phyloP scores from a whole-genome alignment of 2,113 vertebrate genomes.

The Spea bombifrons region DNA sequence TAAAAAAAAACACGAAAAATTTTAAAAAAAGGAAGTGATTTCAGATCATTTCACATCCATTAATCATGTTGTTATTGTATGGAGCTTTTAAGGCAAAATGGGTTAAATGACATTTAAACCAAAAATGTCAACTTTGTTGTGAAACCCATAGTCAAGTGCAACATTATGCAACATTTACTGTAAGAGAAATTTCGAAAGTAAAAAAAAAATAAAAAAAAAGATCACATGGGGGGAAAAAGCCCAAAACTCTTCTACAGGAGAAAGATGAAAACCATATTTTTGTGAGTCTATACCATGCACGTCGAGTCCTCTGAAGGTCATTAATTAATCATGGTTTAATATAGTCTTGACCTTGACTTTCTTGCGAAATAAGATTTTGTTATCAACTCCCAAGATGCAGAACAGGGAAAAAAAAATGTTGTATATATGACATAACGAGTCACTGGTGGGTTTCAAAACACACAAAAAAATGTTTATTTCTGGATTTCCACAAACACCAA shows the following conservation, averaged over 20 bases:
- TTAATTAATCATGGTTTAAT: constrained; percentile 7
- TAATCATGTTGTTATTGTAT: neutral
- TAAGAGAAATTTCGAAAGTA: neutral
- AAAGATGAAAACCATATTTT: constrained; percentile 23
- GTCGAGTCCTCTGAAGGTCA: neutral
- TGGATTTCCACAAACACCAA: neutral
- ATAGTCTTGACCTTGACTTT: constrained; percentile 13
- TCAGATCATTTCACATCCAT: neutral
- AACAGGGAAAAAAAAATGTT: neutral
- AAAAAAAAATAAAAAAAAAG: neutral
- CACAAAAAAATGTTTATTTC: neutral
- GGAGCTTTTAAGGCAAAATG: neutral
- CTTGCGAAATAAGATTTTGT: neutral
- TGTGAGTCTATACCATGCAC: neutral
- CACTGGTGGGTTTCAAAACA: neutral
- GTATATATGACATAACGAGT: constrained; percentile 2
- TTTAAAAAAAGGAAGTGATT: no score
- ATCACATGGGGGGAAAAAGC: neutral
- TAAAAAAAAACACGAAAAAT: no score
- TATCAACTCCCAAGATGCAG: constrained; percentile 3
- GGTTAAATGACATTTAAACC: neutral
- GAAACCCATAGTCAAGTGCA: neutral
- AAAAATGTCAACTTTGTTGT: neutral
- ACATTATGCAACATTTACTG: constrained; percentile 2
- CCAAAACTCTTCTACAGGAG: neutral